phyloP scores from a whole-genome alignment of 1,140 invertebrate species.

The Zaprionus africanus region DNA sequence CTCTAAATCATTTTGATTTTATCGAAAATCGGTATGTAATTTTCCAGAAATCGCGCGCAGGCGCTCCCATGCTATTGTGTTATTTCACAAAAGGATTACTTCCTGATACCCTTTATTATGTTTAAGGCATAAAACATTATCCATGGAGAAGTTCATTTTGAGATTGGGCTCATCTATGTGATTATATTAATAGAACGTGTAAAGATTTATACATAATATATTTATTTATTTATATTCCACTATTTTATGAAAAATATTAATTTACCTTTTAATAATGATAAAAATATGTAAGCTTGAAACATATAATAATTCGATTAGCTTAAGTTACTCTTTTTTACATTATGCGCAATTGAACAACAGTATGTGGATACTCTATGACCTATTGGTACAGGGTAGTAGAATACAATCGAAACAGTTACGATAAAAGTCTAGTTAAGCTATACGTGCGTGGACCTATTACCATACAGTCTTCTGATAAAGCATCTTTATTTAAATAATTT shows the following conservation, averaged over 20 bases:
- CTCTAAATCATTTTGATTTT: not conserved
- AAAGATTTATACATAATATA: too few species aligned
- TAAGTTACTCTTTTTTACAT: not conserved
- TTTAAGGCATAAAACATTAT: too few species aligned
- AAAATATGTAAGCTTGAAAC: not conserved
- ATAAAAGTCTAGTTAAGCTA: slow-evolving; percentile 15
- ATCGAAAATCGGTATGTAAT: not conserved
- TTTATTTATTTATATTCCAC: too few species aligned
- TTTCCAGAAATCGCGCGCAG: slow-evolving; percentile 10
- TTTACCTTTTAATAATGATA: not conserved
- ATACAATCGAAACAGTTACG: slow-evolving; percentile 14
- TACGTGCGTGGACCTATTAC: slow-evolving; percentile 16
- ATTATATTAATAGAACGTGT: too few species aligned
- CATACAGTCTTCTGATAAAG: not conserved
- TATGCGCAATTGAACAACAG: not conserved
- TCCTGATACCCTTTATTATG: not conserved
- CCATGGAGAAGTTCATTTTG: too few species aligned
- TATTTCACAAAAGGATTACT: not conserved
- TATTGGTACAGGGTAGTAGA: slow-evolving; percentile 20
- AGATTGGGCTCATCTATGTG: too few species aligned
- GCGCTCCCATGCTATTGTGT: not conserved
- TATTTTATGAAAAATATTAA: too few species aligned
- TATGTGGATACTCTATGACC: not conserved
- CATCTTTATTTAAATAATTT: not conserved
- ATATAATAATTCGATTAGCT: not conserved